Conservation (phyloP, 2,888 invertebrate species). For the Netelia fuscicornis region DNA sequence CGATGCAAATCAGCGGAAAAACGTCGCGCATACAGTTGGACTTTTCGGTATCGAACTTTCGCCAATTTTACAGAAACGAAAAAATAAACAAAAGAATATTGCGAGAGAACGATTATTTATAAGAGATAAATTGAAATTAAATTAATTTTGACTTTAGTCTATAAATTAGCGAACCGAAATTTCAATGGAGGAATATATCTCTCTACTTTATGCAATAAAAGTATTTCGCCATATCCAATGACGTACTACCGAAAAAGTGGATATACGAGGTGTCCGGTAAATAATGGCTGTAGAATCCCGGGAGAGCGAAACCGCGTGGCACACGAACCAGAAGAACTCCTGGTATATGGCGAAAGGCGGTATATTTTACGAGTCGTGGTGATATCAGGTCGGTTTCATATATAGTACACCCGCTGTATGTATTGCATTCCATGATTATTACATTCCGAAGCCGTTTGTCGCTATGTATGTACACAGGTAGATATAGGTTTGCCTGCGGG, state of each 20-base stretch:
- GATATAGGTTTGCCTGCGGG: slow-evolving; percentile 44
- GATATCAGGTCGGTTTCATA: slow-evolving; percentile 55
- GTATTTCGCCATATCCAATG: too few species aligned
- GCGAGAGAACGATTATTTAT: too few species aligned
- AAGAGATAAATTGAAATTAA: too few species aligned
- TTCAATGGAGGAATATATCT: too few species aligned
- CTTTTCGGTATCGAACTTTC: background rate
- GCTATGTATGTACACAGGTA: slow-evolving; percentile 34
- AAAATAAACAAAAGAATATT: background rate
- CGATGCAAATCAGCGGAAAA: slow-evolving; percentile 35
- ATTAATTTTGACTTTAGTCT: too few species aligned
- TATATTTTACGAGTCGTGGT: slow-evolving; percentile 57
- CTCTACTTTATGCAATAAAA: too few species aligned
- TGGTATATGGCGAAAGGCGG: slow-evolving; percentile 27
- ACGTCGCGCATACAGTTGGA: background rate
- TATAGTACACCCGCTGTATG: slow-evolving; percentile 35
- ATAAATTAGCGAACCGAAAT: too few species aligned
- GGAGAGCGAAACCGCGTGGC: background rate
- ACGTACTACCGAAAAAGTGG: too few species aligned
- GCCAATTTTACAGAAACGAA: background rate
- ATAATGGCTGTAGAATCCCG: too few species aligned
- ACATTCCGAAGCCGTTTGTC: slow-evolving; percentile 64
- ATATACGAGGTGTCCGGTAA: too few species aligned
- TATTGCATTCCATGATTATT: slow-evolving; percentile 68
- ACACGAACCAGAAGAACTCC: background rate